Evolutionary conservation across 2,888 invertebrate species (phyloP), one percentile per base, ranked within the genome.

Genomic region (Pandemis corylana): DNA sequence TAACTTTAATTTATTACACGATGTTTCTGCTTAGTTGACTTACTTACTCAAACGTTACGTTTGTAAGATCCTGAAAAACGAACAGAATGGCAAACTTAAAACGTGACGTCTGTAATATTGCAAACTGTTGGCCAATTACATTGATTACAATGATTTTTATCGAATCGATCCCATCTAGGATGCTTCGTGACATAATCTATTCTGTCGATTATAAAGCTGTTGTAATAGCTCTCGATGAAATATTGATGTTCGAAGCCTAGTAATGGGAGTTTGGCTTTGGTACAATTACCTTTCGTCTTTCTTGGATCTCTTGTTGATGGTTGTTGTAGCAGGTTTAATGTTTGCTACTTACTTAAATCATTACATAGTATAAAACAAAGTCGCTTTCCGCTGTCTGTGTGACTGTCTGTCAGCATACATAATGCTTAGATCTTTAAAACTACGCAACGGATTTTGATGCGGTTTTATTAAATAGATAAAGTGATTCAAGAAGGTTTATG

Each of bases 131-230:
- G 56, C 12, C 59, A 74, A 69, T 42, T 51, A 42, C 28, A 49
- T 64, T 73, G 68, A 44, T 59, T 56, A 64, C 68, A 42, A 70
- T 5, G 59, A 59, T 65, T 63, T 41, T 46, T 42, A 72, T 72
- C 20, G 49, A 67, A 68, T 20, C 51, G 2, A n/a, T 68, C 56
- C 41, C 63, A 56, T 65, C 63, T 61, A 65, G 20, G 68, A 68
- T 68, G 56, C n/a, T 68, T 65, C 73, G 67, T 74, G 68, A 74
- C 61, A 69, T 69, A 74, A 74, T 69, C 68, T 62, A 51, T 62
- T 49, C 49, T 5, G 53, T 53, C 36, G 59, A 61, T 74, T 15
- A 64, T 46, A 51, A 36, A 51, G 12, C n/a, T 74, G 20, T 69
- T 64, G 73, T 61, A 74, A 69, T 51, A n/a, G 46, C 28, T 51